These are phyloP conservation scores for Tolmerus cingulatus DNA, from an alignment of 2,888 invertebrate species.

Conservation along the genomic window DNA sequence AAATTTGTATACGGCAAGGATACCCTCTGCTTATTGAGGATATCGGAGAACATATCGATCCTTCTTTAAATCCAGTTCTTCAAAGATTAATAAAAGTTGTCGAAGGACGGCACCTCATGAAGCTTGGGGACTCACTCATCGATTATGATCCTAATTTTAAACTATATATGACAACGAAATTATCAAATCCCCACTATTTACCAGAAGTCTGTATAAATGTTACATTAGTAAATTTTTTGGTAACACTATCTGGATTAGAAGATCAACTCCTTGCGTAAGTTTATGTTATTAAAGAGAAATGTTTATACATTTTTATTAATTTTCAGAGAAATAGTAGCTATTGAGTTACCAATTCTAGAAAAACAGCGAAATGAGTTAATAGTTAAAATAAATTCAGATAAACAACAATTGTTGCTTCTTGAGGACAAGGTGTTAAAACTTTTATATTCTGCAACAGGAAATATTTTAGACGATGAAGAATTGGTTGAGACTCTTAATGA, in stretches of 20 bases:
- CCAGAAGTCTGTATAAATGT: constrained; percentile 94
- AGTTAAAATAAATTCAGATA: constrained; percentile 84
- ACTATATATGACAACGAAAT: constrained; percentile 89
- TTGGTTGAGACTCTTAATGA: constrained; percentile 89
- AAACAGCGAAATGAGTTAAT: constrained; percentile 74
- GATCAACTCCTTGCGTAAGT: constrained; percentile 90
- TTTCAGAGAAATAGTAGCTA: constrained; percentile 82
- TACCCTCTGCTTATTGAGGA: constrained; percentile 88
- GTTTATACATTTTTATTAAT: background rate
- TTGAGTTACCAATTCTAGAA: constrained; percentile 90
- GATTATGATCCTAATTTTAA: constrained; percentile 88
- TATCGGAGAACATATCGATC: constrained; percentile 86
- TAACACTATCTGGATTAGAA: constrained; percentile 87
- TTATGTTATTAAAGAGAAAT: constrained; percentile 44
- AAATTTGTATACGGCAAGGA: constrained; percentile 81
- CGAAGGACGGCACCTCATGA: constrained; percentile 82
- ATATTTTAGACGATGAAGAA: constrained; percentile 93
- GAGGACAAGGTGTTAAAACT: constrained; percentile 90
- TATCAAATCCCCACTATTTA: constrained; percentile 91
- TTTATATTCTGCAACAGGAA: constrained; percentile 83
- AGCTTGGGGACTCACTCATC: constrained; percentile 86
- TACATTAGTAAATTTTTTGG: constrained; percentile 91
- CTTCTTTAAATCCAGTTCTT: constrained; percentile 83
- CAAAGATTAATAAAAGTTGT: constrained; percentile 77
- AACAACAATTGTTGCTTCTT: constrained; percentile 81